Evolutionary conservation across 2,797 vertebrate species (phyloP).

Genomic region (Halcyon leucocephala): DNA sequence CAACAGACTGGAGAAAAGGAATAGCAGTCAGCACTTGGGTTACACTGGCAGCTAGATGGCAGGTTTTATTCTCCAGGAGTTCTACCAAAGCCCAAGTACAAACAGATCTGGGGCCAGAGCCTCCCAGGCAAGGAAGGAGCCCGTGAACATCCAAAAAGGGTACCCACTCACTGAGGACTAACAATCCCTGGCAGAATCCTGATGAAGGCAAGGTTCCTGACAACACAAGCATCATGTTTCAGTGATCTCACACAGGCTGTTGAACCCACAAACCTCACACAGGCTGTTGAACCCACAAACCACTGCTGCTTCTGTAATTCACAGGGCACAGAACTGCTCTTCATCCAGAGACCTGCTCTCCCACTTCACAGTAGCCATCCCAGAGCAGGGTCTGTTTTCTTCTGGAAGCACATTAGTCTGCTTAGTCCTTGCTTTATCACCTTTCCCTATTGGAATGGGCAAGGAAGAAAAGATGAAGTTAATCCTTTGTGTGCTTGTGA

Average conservation of each 20-base stretch:
- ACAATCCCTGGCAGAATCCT: background rate
- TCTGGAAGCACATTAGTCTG: background rate
- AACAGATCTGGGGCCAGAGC: background rate
- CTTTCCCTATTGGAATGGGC: background rate
- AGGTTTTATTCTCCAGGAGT: conserved; percentile 1
- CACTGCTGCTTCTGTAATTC: background rate
- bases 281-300: background rate
- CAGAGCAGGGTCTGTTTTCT: background rate
- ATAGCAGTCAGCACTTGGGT: background rate
- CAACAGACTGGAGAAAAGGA: background rate
- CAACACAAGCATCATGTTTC: background rate
- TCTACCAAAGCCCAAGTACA: background rate
- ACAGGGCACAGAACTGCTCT: background rate
- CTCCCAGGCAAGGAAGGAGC: background rate
- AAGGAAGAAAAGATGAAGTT: background rate
- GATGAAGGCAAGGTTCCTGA: background rate
- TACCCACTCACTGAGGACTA: background rate
- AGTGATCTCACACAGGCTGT: background rate
- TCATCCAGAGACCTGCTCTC: background rate
- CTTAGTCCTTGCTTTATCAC: background rate
- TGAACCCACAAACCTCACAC: background rate
- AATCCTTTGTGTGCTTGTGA: background rate
- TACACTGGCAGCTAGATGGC: conserved; percentile 3
- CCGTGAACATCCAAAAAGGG: background rate
- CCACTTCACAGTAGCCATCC: background rate